Evolutionary conservation across 2,113 vertebrate species (phyloP).

Genomic region (Datnioides undecimradiatus): DNA sequence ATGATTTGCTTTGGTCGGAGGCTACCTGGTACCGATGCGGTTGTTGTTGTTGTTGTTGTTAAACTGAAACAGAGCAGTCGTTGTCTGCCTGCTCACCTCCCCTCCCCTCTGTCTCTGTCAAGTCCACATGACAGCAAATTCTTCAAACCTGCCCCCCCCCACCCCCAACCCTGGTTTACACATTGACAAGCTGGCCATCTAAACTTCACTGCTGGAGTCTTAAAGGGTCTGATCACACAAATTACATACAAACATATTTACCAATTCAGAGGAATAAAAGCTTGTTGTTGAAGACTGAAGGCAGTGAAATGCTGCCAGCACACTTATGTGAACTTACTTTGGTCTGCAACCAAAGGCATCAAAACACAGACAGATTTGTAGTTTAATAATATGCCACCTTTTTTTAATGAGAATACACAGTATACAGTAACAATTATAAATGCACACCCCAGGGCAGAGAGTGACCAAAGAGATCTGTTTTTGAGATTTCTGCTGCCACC

Average conservation of each 20-base stretch:
- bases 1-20: neutral
- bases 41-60: conserved; percentile 42
- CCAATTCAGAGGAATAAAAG: neutral
- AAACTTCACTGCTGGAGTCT: neutral
- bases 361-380: neutral
- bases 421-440: neutral
- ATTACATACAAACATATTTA: neutral
- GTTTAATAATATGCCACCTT: neutral
- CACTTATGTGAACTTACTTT: neutral
- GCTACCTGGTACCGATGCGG: conserved; percentile 14
- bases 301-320: neutral
- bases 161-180: conserved; percentile 41
- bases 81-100: conserved; percentile 60
- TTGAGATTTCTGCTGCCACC: neutral
- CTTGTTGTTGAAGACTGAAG: neutral
- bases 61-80: conserved; percentile 62
- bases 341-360: neutral
- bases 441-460: neutral
- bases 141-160: conserved; percentile 39
- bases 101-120: conserved; percentile 54
- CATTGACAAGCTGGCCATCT: conserved; percentile 38
- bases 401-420: neutral
- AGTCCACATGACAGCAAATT: conserved; percentile 72
- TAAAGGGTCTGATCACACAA: neutral
- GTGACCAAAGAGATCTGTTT: neutral